Conservation (phyloP, 2,113 vertebrate genomes). For the Spermophilus dauricus region DNA sequence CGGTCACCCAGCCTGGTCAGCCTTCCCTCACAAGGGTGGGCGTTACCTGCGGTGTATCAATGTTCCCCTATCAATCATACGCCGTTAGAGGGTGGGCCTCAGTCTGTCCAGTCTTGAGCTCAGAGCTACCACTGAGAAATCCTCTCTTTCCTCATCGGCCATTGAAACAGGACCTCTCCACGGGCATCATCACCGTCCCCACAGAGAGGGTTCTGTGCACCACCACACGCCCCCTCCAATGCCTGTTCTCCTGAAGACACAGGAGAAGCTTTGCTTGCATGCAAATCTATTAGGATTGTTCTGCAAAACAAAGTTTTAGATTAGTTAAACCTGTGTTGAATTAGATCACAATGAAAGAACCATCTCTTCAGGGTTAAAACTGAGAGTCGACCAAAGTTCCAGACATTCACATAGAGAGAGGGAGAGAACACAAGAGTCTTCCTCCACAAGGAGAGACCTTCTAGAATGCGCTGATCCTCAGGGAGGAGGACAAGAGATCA, state of each 20-base stretch:
- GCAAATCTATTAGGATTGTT: neutral
- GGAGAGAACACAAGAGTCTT: neutral
- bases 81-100: neutral
- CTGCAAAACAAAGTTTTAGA: neutral
- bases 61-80: neutral
- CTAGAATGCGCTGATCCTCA: neutral
- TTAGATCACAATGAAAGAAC: conserved; percentile 49
- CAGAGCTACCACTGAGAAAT: neutral
- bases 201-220: accelerated
- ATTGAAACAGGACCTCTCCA: accelerated
- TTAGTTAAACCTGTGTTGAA: conserved; percentile 41
- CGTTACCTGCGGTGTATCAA: neutral
- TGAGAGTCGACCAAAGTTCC: conserved; percentile 65
- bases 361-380: conserved; percentile 16
- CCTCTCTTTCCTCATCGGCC: neutral
- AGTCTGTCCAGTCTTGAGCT: conserved; percentile 50
- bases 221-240: accelerated
- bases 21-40: neutral
- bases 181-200: accelerated
- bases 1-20: neutral
- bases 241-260: neutral
- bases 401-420: neutral
- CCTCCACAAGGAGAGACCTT: neutral
- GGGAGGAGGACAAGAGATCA: neutral
- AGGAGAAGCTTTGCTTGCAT: neutral